Evolutionary conservation across 1,140 invertebrate species (phyloP).

Genomic region (Drosophila rufa): DNA sequence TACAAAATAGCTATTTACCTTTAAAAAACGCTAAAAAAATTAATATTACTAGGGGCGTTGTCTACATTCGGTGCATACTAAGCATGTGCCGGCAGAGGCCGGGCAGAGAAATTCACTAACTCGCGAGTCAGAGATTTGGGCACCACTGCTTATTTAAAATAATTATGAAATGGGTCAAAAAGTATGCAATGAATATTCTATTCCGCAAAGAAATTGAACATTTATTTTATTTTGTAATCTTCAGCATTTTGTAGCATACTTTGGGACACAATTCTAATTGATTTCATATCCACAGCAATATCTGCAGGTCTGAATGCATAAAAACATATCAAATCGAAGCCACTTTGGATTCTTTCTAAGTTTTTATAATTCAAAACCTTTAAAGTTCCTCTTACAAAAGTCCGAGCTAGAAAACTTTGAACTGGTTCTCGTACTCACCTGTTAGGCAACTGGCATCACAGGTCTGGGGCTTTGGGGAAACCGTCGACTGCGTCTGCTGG

Average conservation of each 20-base stretch:
- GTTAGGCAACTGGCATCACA: constrained; percentile 78
- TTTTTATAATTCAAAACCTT: too few relatives aligned
- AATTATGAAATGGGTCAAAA: neutral
- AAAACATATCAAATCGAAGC: too few relatives aligned
- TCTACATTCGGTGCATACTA: too few relatives aligned
- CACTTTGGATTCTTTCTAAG: too few relatives aligned
- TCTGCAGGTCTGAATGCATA: neutral
- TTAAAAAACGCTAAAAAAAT: too few relatives aligned
- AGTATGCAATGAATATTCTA: neutral
- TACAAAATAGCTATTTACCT: too few relatives aligned
- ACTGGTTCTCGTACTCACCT: constrained; percentile 47
- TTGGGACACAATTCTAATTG: neutral
- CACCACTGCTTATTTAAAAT: too few relatives aligned
- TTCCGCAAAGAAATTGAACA: too few relatives aligned
- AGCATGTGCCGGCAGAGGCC: too few relatives aligned
- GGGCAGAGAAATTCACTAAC: too few relatives aligned
- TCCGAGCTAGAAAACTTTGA: neutral
- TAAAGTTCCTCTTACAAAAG: neutral
- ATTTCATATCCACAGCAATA: neutral
- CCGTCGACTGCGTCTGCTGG: constrained; percentile 54
- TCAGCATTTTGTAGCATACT: neutral
- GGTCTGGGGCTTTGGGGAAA: constrained; percentile 62
- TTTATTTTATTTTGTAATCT: neutral
- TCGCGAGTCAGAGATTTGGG: too few relatives aligned
- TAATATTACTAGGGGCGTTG: too few relatives aligned